A percentile compares a stretch with the other conserved stretches of the same genome.
Evolutionary conservation across 2,888 invertebrate genomes (phyloP).

Genomic region (Sericinus montela): DNA sequence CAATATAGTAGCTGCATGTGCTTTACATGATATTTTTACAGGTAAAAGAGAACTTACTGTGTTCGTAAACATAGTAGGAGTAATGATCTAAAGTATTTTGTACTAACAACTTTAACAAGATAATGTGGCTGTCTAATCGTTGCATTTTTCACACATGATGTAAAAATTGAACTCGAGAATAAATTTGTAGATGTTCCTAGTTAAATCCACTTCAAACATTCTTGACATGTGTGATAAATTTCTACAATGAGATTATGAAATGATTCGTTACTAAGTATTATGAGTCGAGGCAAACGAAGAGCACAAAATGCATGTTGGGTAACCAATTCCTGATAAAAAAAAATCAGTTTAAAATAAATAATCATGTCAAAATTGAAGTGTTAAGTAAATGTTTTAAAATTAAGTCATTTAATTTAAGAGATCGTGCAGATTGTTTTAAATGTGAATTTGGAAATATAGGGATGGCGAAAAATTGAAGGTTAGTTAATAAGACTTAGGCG

Average conservation of each 20-base stretch:
- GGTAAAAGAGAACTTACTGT: constrained; percentile 70
- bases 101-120: constrained; percentile 54
- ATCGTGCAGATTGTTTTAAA: constrained; percentile 61
- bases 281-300: constrained; percentile 36
- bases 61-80: constrained; percentile 63
- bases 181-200: constrained; percentile 68
- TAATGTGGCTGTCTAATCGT: constrained; percentile 71
- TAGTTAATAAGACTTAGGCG: constrained; percentile 62
- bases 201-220: constrained; percentile 53
- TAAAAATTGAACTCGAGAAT: constrained; percentile 48
- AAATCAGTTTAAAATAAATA: constrained; percentile 51
- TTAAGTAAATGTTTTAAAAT: constrained; percentile 72
- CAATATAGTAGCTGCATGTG: constrained; percentile 68
- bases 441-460: constrained; percentile 57
- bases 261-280: constrained; percentile 36
- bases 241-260: constrained; percentile 46
- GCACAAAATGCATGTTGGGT: constrained; percentile 63
- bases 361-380: constrained; percentile 65
- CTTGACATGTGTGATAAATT: constrained; percentile 55
- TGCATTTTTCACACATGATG: constrained; percentile 69
- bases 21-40: constrained; percentile 76
- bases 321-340: constrained; percentile 65
- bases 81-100: constrained; percentile 70
- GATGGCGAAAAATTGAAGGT: constrained; percentile 57
- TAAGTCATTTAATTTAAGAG: constrained; percentile 72